Percentiles rank a stretch among this genome's conserved stretches.
These are phyloP conservation scores for Psilanteris sp. DNA, from an alignment of 1,140 invertebrate species.

Conservation along the genomic window DNA sequence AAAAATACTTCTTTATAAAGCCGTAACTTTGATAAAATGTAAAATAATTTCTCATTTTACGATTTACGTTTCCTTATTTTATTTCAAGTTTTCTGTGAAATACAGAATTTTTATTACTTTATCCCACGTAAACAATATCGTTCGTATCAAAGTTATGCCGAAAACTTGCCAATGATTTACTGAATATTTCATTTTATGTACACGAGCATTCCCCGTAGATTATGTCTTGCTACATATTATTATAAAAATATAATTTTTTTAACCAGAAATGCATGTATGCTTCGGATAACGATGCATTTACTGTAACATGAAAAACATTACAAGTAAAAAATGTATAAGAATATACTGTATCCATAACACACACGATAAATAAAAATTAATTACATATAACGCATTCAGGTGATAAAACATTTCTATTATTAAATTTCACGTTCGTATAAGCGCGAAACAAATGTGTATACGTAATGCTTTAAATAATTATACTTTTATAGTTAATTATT, in stretches of 20 bases:
- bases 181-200: conserved; percentile 9
- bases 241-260: conserved; percentile 2
- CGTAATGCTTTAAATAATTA: too few species aligned
- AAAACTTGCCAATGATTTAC: conserved; percentile 13
- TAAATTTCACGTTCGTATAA: too few species aligned
- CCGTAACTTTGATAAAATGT: background rate
- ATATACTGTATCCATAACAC: background rate
- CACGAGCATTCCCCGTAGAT: background rate
- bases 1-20: background rate
- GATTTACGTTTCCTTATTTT: conserved; percentile 4
- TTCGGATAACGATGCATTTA: background rate
- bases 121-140: conserved; percentile 10
- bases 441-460: too few species aligned
- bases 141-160: conserved; percentile 9
- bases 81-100: background rate
- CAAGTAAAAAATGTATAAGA: background rate
- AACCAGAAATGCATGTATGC: background rate
- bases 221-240: background rate
- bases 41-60: conserved; percentile 3
- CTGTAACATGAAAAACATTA: conserved; percentile 2
- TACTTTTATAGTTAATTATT: too few species aligned
- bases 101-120: conserved; percentile 4
- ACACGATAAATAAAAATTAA: conserved; percentile 5
- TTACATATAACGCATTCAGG: background rate
- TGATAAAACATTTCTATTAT: too few species aligned